phyloP scores from a whole-genome alignment of 1,140 invertebrate species.

The Acarapis woodi region DNA sequence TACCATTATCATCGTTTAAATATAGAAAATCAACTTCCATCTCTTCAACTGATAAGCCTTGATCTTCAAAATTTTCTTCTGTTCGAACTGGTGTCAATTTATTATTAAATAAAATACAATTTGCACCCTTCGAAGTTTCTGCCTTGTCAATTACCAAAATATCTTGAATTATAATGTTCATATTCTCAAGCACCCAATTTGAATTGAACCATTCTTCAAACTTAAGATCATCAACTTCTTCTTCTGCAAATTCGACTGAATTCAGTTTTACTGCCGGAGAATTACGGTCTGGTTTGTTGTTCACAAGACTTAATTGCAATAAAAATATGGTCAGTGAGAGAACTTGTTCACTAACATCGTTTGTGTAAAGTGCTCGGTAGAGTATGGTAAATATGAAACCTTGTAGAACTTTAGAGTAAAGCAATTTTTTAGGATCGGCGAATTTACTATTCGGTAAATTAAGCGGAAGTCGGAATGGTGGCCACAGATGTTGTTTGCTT shows the following conservation, averaged over 20 bases:
- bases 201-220: conserved; percentile 39
- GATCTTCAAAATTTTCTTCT: neutral
- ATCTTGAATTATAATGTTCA: conserved; percentile 34
- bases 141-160: conserved; percentile 21
- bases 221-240: conserved; percentile 25
- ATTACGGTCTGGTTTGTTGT: conserved; percentile 15
- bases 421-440: conserved; percentile 29
- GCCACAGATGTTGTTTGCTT: conserved; percentile 38
- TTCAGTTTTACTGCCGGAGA: neutral
- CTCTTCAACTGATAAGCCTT: neutral
- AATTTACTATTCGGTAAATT: conserved; percentile 25
- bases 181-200: conserved; percentile 44
- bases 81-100: neutral
- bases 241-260: conserved; percentile 3
- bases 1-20: neutral
- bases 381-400: conserved; percentile 33
- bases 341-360: conserved; percentile 35
- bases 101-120: no score
- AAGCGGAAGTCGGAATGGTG: conserved; percentile 41
- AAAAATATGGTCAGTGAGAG: conserved; percentile 56
- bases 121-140: neutral
- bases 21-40: conserved; percentile 1
- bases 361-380: conserved; percentile 11
- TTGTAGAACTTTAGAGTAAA: conserved; percentile 48
- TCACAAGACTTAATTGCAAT: conserved; percentile 45